phyloP scores from a whole-genome alignment of 2,797 vertebrate genomes.

The Jordanella pulchra region DNA sequence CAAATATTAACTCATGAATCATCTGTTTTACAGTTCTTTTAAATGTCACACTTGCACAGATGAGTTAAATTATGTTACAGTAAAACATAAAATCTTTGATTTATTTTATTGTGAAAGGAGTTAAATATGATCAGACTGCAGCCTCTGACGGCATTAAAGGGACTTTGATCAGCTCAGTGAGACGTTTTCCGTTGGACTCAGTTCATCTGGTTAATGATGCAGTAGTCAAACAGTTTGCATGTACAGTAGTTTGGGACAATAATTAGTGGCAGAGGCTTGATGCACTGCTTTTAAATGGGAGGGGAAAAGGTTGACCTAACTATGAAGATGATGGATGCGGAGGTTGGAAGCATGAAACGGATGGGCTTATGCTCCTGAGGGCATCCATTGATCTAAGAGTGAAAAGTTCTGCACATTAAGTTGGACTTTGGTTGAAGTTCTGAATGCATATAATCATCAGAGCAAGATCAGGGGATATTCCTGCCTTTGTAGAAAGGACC shows the following conservation, averaged over 20 bases:
- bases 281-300: background rate
- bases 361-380: background rate
- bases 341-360: background rate
- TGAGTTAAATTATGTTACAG: constrained; percentile 6
- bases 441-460: background rate
- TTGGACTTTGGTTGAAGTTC: background rate
- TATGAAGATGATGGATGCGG: background rate
- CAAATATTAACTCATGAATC: background rate
- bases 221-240: constrained; percentile 4
- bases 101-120: constrained; percentile 6
- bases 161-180: constrained; percentile 8
- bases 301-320: background rate
- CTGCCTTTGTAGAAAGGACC: background rate
- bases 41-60: constrained; percentile 22
- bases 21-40: background rate
- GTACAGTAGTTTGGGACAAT: background rate
- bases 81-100: constrained; percentile 20
- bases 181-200: constrained; percentile 13
- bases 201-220: background rate
- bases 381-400: constrained; percentile 3
- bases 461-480: background rate
- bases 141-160: constrained; percentile 2
- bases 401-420: background rate
- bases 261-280: background rate
- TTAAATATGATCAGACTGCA: constrained; percentile 1